Evolutionary conservation across 2,888 invertebrate species (phyloP).

Genomic region (Cantharis nigra): DNA sequence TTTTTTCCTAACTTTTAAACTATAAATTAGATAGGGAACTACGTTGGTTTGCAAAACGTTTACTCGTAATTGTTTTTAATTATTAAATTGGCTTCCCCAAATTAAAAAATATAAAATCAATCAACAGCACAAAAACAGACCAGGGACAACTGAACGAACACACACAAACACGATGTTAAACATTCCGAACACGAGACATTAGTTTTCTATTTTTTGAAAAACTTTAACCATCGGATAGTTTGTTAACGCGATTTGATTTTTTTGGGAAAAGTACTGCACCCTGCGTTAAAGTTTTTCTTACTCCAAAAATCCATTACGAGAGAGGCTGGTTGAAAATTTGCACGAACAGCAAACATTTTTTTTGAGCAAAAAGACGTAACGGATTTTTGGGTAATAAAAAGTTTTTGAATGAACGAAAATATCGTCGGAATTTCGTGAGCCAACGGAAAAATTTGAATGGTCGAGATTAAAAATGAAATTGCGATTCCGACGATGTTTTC

Average conservation of each 20-base stretch:
- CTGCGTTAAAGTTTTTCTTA: conserved; percentile 18
- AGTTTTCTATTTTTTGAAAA: conserved; percentile 25
- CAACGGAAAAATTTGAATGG: neutral
- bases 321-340: neutral
- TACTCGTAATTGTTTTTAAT: neutral
- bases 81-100: conserved; percentile 48
- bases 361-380: neutral
- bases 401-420: neutral
- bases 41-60: conserved; percentile 11
- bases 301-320: conserved; percentile 9
- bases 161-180: conserved; percentile 50
- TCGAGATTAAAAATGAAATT: neutral
- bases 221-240: conserved; percentile 17
- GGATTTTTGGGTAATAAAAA: neutral
- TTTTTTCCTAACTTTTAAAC: neutral
- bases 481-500: neutral
- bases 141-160: conserved; percentile 51
- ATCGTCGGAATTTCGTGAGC: conserved; percentile 1
- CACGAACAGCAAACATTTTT: neutral
- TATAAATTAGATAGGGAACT: conserved; percentile 9
- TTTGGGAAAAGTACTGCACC: neutral
- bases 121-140: conserved; percentile 51
- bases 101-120: conserved; percentile 27
- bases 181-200: conserved; percentile 48
- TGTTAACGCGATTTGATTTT: neutral